Evolutionary conservation across 2,888 invertebrate genomes (phyloP).

Genomic region (Hypsopygia costalis): DNA sequence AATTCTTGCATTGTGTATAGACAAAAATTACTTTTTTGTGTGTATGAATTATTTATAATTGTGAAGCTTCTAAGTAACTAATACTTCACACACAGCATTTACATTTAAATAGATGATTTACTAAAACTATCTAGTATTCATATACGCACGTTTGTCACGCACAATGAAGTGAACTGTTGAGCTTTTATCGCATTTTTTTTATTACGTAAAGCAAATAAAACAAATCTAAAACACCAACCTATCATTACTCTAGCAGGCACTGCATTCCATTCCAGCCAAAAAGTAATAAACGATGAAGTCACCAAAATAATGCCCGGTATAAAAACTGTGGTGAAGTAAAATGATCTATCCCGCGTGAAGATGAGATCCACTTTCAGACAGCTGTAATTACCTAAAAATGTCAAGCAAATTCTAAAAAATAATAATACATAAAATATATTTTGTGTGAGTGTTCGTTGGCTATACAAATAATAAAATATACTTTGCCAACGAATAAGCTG

Average conservation of each 20-base stretch:
- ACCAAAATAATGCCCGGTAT: conserved; percentile 98
- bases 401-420: conserved; percentile 67
- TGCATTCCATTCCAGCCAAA: conserved; percentile 98
- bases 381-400: conserved; percentile 94
- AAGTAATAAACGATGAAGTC: conserved; percentile 97
- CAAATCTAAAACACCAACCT: conserved; percentile 82
- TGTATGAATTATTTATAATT: too few relatives aligned
- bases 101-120: too few relatives aligned
- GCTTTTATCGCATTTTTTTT: too few relatives aligned
- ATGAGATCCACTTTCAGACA: conserved; percentile 96
- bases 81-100: too few relatives aligned
- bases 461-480: conserved; percentile 30
- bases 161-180: too few relatives aligned
- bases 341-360: conserved; percentile 96
- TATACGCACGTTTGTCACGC: too few relatives aligned
- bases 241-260: conserved; percentile 98
- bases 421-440: conserved; percentile 39
- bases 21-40: too few relatives aligned
- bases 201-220: conserved; percentile 3
- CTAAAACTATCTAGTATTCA: too few relatives aligned
- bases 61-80: too few relatives aligned
- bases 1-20: too few relatives aligned
- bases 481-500: conserved; percentile 51
- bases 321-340: conserved; percentile 98
- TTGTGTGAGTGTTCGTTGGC: conserved; percentile 34